These are phyloP conservation scores for Piprites chloris DNA, from an alignment of 2,113 vertebrate genomes.

Conservation along the genomic window DNA sequence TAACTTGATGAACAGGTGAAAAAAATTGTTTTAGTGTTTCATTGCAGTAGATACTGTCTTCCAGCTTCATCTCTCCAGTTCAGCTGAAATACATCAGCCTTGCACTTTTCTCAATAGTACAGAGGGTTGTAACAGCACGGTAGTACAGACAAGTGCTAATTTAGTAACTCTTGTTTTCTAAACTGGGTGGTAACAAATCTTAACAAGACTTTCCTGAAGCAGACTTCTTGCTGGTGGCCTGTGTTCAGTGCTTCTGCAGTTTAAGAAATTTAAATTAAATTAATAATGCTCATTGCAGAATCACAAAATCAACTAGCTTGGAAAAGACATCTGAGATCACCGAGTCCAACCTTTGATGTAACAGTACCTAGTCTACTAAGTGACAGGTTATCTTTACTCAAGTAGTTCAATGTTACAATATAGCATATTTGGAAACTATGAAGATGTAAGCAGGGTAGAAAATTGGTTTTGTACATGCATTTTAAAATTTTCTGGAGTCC, in stretches of 20 bases:
- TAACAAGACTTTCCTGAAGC: neutral
- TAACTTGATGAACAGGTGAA: neutral
- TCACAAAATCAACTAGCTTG: no score
- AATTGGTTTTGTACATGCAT: neutral
- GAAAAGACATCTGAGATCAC: no score
- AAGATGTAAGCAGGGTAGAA: neutral
- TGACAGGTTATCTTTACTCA: neutral
- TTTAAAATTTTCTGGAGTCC: neutral
- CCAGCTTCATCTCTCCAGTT: neutral
- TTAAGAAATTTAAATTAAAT: neutral
- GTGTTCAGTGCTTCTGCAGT: neutral
- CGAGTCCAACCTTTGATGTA: no score
- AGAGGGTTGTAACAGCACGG: neutral
- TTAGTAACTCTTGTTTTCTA: neutral
- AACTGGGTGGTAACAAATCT: neutral
- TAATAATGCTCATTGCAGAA: neutral
- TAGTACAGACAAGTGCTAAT: neutral
- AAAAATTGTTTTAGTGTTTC: neutral
- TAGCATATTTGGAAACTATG: neutral
- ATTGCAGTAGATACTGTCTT: neutral
- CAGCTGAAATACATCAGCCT: neutral
- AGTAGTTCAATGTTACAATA: accelerated
- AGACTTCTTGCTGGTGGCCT: neutral
- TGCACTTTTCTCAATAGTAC: neutral
- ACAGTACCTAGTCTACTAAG: neutral